These are phyloP conservation scores for Tragelaphus imberbis DNA, from an alignment of 2,113 vertebrate genomes.

Conservation along the genomic window DNA sequence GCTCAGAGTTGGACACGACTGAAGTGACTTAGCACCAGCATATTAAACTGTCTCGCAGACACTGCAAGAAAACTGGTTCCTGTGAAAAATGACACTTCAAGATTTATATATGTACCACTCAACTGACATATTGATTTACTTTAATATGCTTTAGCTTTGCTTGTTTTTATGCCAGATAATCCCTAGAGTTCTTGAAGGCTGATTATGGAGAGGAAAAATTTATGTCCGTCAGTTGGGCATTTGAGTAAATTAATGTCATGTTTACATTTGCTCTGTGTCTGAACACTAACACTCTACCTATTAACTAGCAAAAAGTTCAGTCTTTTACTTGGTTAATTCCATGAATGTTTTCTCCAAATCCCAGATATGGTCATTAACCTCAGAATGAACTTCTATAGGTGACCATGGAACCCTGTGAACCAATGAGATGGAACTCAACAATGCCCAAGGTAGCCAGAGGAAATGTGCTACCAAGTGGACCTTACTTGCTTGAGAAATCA, in stretches of 20 bases:
- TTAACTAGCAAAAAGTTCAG: background rate
- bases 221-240: background rate
- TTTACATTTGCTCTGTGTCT: background rate
- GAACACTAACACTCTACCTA: background rate
- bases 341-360: background rate
- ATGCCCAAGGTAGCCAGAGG: background rate
- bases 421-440: background rate
- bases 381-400: background rate
- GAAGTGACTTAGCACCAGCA: no score
- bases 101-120: background rate
- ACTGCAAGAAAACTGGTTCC: background rate
- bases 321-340: background rate
- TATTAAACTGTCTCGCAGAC: background rate
- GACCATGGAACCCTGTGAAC: background rate
- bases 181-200: background rate
- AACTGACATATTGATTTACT: background rate
- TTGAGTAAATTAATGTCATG: background rate
- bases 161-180: background rate
- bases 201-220: background rate
- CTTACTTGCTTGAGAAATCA: background rate
- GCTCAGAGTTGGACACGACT: no score
- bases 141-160: background rate
- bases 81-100: background rate
- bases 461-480: background rate
- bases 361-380: background rate